Percentiles rank a stretch among this genome's conserved stretches.
Evolutionary conservation across 2,113 vertebrate species (phyloP).

Genomic region (Chunga burmeisteri): DNA sequence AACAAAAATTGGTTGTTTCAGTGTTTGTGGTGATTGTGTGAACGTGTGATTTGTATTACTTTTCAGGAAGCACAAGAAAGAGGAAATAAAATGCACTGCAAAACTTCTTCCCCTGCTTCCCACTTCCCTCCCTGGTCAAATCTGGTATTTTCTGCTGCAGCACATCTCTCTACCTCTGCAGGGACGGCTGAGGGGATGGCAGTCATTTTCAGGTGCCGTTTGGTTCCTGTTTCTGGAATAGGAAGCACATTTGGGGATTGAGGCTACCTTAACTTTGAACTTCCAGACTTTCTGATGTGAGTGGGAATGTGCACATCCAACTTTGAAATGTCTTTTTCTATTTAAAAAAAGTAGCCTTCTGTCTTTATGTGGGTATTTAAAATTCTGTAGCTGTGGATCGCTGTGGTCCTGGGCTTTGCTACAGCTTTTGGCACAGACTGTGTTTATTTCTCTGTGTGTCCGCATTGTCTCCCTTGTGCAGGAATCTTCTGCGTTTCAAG

Average conservation of each 20-base stretch:
- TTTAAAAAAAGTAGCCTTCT: not conserved
- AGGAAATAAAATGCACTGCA: not conserved
- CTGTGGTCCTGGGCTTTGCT: not conserved
- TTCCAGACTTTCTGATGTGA: not conserved
- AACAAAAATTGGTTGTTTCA: not conserved
- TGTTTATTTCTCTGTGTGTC: not conserved
- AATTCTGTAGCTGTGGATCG: not conserved
- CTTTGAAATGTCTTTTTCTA: not conserved
- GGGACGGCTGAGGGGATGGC: not conserved
- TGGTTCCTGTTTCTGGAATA: not conserved
- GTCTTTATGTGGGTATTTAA: not conserved
- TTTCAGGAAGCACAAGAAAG: not conserved
- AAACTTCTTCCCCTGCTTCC: not conserved
- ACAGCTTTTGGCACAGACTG: not conserved
- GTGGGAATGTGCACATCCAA: not conserved
- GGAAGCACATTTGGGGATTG: not conserved
- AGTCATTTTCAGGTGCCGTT: not conserved
- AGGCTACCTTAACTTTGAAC: not conserved
- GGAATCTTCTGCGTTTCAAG: not conserved
- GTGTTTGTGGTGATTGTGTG: too few relatives aligned
- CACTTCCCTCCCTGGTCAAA: not conserved
- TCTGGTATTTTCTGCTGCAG: not conserved
- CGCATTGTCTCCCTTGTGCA: rapidly evolving
- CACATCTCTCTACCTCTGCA: not conserved
- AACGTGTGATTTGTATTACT: not conserved